Evolutionary conservation across 2,113 vertebrate species (phyloP).

Genomic region (Microcebus griseorufus): DNA sequence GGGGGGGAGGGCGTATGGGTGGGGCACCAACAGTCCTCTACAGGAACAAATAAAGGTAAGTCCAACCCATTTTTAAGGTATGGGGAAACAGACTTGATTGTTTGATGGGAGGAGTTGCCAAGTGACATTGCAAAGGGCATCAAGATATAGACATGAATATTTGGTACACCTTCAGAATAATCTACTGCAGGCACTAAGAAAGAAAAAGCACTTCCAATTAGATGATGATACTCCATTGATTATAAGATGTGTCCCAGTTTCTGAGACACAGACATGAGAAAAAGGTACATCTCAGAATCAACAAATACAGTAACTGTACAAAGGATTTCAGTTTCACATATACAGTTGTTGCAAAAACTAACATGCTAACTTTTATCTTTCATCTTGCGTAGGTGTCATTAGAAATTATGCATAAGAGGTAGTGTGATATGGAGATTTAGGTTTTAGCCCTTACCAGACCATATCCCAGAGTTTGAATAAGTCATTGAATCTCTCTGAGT

Average conservation of each 20-base stretch:
- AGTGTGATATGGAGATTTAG: too few species aligned
- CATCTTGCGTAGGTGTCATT: neutral
- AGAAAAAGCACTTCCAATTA: neutral
- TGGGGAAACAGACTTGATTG: neutral
- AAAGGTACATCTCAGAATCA: neutral
- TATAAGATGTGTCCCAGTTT: neutral
- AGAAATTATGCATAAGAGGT: neutral
- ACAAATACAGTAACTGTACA: neutral
- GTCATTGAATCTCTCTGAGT: neutral
- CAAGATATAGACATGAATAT: neutral
- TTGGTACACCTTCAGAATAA: neutral
- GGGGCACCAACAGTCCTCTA: neutral
- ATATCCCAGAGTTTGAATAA: neutral
- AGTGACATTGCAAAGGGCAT: neutral
- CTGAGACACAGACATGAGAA: neutral
- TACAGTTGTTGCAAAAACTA: neutral
- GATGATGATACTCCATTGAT: neutral
- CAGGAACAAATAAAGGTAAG: neutral
- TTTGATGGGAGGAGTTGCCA: neutral
- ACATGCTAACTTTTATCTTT: neutral
- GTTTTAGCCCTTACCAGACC: neutral
- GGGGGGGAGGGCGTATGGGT: neutral
- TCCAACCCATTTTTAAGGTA: neutral
- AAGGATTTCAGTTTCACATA: neutral
- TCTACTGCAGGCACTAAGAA: neutral